A percentile compares a stretch with the other conserved stretches of the same genome.
Evolutionary conservation across 2,888 invertebrate species (phyloP).

Genomic region (Drosophila paucipuncta): DNA sequence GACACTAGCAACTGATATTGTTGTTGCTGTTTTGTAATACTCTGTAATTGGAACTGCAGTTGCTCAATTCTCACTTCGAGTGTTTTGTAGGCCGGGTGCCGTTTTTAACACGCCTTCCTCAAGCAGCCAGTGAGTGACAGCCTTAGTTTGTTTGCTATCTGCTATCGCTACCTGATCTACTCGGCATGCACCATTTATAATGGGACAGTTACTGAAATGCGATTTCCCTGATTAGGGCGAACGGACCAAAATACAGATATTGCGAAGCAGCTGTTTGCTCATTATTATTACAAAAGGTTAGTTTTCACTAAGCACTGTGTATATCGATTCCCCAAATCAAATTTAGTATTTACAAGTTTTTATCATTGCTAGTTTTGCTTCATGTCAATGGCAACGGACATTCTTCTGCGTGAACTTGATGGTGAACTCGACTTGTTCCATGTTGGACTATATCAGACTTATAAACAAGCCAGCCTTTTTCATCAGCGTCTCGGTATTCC

Average conservation of each 20-base stretch:
- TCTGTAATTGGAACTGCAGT: slow-evolving; percentile 60
- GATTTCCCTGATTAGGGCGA: slow-evolving; percentile 40
- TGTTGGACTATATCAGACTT: neutral
- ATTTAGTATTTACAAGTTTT: neutral
- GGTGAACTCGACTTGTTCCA: neutral
- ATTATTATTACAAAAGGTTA: slow-evolving; percentile 3
- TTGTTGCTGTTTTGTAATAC: slow-evolving; percentile 21
- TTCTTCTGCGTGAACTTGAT: too few species aligned
- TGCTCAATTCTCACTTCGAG: slow-evolving; percentile 2
- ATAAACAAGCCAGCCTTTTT: neutral
- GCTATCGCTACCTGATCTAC: slow-evolving; percentile 51
- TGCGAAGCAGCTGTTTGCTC: slow-evolving; percentile 29
- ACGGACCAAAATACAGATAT: slow-evolving; percentile 2
- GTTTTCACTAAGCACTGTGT: neutral
- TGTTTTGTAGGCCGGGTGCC: slow-evolving; percentile 47
- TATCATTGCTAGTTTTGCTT: neutral
- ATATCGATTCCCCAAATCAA: neutral
- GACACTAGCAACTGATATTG: slow-evolving; percentile 51
- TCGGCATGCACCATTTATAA: slow-evolving; percentile 33
- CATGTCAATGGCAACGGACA: too few species aligned
- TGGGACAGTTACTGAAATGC: slow-evolving; percentile 35
- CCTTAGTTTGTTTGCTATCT: slow-evolving; percentile 7
- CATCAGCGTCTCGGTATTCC: neutral
- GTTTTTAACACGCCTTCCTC: slow-evolving; percentile 55
- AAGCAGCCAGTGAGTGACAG: slow-evolving; percentile 21